Percentiles rank a stretch among this genome's conserved stretches.
Conservation (phyloP, 1,140 invertebrate genomes). For the Scylla paramamosain region DNA sequence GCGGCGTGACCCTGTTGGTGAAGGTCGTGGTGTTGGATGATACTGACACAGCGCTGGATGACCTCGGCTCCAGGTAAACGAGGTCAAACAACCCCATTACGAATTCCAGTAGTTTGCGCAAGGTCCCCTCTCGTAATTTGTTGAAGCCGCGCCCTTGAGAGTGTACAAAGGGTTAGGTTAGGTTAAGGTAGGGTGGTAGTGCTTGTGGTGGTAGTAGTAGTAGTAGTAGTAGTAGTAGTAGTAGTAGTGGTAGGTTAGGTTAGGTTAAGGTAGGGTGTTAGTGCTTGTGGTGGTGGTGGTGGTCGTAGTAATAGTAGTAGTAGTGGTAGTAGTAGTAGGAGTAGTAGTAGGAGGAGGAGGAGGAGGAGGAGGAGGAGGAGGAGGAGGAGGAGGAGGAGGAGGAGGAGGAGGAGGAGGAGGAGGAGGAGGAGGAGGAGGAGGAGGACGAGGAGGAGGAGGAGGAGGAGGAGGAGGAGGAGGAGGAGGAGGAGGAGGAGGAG, state of each 20-base stretch:
- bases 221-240: too few species aligned
- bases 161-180: neutral
- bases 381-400: neutral
- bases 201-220: too few species aligned
- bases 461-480: neutral
- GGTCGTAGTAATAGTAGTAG: too few species aligned
- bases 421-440: neutral
- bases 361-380: neutral
- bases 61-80: constrained; percentile 74
- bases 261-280: too few species aligned
- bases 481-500: neutral
- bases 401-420: neutral
- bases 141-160: constrained; percentile 80
- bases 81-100: constrained; percentile 78
- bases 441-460: too few species aligned
- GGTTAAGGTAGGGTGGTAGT: neutral
- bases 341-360: too few species aligned
- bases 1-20: constrained; percentile 61
- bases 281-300: too few species aligned
- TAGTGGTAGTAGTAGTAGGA: too few species aligned
- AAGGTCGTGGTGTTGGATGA: constrained; percentile 33
- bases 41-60: constrained; percentile 54
- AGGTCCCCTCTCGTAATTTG: constrained; percentile 82
- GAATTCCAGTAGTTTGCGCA: constrained; percentile 82
- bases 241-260: too few species aligned